Conservation (phyloP, 1,140 invertebrate species). For the Drosophila repletoides region DNA sequence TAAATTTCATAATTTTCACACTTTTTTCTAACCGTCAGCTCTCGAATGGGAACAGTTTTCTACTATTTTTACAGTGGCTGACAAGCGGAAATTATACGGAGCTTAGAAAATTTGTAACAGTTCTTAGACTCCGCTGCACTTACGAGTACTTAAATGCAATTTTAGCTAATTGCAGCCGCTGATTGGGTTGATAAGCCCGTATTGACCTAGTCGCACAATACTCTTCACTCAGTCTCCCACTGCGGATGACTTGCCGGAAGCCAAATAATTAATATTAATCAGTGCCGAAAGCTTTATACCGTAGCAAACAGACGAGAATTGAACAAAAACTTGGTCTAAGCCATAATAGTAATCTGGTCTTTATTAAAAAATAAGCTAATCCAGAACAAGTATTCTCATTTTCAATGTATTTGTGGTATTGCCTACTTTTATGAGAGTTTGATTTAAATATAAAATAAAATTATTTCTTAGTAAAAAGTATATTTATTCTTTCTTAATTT, state of each 20-base stretch:
- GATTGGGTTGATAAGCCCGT: constrained; percentile 60
- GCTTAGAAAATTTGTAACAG: constrained; percentile 45
- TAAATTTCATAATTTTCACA: constrained; percentile 74
- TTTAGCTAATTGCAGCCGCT: constrained; percentile 55
- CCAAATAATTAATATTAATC: too few species aligned
- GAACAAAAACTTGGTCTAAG: too few species aligned
- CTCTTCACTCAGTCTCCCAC: constrained; percentile 3
- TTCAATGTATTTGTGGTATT: too few species aligned
- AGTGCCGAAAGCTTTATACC: too few species aligned
- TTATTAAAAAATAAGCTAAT: too few species aligned
- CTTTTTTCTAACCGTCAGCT: constrained; percentile 55
- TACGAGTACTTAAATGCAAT: constrained; percentile 60
- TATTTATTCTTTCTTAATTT: too few species aligned
- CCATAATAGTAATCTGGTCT: too few species aligned
- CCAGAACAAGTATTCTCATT: too few species aligned
- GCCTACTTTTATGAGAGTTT: too few species aligned
- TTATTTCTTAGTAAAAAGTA: too few species aligned
- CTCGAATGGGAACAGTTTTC: constrained; percentile 44
- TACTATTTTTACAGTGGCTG: constrained; percentile 34
- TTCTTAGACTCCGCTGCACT: constrained; percentile 27
- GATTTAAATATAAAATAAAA: too few species aligned
- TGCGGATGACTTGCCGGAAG: constrained; percentile 59
- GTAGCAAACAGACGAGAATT: too few species aligned
- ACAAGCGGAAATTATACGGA: constrained; percentile 64
- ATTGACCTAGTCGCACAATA: constrained; percentile 19